These are phyloP conservation scores for Porites lobata DNA, from an alignment of 92 coral and sea anemone species.

Conservation along the genomic window DNA sequence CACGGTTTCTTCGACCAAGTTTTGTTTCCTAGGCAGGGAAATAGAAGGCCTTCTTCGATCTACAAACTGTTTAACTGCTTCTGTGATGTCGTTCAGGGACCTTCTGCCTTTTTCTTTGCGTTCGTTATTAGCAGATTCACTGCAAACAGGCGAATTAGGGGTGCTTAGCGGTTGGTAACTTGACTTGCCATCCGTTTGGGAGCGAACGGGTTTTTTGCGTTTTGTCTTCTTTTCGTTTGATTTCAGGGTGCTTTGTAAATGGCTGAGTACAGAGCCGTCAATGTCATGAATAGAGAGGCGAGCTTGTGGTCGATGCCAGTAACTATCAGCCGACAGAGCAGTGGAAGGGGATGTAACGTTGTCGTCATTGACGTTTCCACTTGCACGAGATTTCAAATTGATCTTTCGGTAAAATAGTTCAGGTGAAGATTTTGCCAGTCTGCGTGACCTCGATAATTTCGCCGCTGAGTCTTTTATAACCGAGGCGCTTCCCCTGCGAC, in stretches of 20 bases:
- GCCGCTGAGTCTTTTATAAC: not conserved
- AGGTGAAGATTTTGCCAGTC: conserved; percentile 77
- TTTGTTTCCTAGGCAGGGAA: conserved; percentile 54
- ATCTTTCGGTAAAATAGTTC: conserved; percentile 56
- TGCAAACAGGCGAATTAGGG: conserved; percentile 71
- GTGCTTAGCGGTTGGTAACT: conserved; percentile 48
- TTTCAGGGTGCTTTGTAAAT: not conserved
- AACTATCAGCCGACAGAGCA: not conserved
- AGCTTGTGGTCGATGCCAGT: not conserved
- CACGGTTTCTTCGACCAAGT: conserved; percentile 30
- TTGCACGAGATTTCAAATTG: conserved; percentile 14
- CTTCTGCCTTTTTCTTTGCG: conserved; percentile 35
- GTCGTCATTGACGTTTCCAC: not conserved
- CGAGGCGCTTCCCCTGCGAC: conserved; percentile 25
- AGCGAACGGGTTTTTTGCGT: conserved; percentile 2
- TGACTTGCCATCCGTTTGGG: not conserved
- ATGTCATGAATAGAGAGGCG: conserved; percentile 73
- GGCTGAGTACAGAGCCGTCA: conserved; percentile 26
- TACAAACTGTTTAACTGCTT: conserved; percentile 24
- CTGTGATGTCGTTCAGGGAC: conserved; percentile 45
- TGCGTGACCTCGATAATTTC: conserved; percentile 60
- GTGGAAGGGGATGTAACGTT: not conserved
- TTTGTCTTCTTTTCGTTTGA: conserved; percentile 22
- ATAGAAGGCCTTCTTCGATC: conserved; percentile 52
- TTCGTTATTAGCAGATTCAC: conserved; percentile 39